These are phyloP conservation scores for Drosophila mimica DNA, from an alignment of 2,888 invertebrate species.

Conservation along the genomic window DNA sequence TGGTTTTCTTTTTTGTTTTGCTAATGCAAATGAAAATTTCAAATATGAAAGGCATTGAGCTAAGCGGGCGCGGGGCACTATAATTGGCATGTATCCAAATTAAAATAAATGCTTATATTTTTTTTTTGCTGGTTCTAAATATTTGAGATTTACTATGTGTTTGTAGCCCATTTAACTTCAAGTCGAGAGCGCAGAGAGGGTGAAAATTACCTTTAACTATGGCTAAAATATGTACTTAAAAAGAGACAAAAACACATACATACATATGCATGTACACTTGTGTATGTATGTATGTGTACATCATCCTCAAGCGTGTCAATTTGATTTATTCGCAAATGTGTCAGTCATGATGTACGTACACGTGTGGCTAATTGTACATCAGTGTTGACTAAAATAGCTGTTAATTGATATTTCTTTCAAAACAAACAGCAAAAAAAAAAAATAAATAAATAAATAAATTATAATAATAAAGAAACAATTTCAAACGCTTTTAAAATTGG, in stretches of 20 bases:
- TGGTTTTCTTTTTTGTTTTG: not conserved
- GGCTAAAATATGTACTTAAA: not conserved
- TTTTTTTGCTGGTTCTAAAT: not conserved
- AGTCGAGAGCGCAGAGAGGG: not conserved
- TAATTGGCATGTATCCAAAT: conserved; percentile 9
- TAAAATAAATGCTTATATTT: not conserved
- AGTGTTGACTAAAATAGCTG: not conserved
- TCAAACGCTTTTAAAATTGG: not conserved
- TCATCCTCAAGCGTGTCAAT: not conserved
- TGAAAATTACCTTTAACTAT: not conserved
- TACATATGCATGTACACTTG: not conserved
- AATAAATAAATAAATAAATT: not conserved
- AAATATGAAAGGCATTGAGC: conserved; percentile 9
- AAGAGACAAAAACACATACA: not conserved
- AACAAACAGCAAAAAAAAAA: not conserved
- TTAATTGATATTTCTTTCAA: not conserved
- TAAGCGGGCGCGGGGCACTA: not conserved
- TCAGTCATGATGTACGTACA: conserved; percentile 2
- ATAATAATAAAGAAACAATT: not conserved
- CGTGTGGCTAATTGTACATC: not conserved
- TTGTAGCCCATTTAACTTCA: not conserved
- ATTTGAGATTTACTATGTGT: conserved; percentile 9
- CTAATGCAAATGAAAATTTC: conserved; percentile 15
- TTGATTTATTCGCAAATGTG: not conserved
- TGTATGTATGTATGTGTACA: not conserved